Base-by-base conservation (phyloP, 2,113 vertebrate species). In the Anhinga anhinga region DNA sequence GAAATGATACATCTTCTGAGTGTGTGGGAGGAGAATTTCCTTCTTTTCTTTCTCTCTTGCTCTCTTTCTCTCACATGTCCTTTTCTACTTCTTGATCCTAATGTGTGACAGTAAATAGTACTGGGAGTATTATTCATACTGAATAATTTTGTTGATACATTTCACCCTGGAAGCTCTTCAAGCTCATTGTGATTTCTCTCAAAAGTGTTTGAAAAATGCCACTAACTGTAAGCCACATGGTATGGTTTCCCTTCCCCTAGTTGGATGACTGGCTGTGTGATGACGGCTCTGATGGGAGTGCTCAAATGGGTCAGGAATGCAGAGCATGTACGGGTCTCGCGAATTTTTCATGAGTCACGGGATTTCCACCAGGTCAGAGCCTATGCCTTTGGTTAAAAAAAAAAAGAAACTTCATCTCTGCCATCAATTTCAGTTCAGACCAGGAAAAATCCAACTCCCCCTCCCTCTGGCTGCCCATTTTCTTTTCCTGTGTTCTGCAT, bases 61-160 rank as follows among this genome's bases (percentile, higher is more conserved):
- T 94, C 15, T 69, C 32, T 67, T 34, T 88, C 23, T 93, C 47
- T 67, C 49, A 85, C 14, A 18, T n/a, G n/a, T 90, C 30, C 25
- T 79, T 92, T 92, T 84, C 56, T 83, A 59, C 59, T 74, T 90
- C 88, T 90, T 82, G 80, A 53, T 84, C 50, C 36, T 76, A 78
- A 89, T 38, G 30, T 56, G 12, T 72, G 40, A 52, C 83, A 82
- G 44, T 45, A 80, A 95, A 84, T 38, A 89, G 49, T 53, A 67
- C 52, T 87, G 56, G 42, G 61, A 94, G n/a, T 84, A 93, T 83
- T 94, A 82, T 86, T 93, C 61, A 73, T 74, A 58, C 47, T 47
- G 44, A 84, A 82, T 89, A 88, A 84, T 74, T 93, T 91, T 82
- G 77, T 91, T 91, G 83, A 87, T 92, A 30, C 53, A 65, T 71